Evolutionary conservation across 2,888 invertebrate genomes (phyloP).

Genomic region (Coelogynopora nodosa): DNA sequence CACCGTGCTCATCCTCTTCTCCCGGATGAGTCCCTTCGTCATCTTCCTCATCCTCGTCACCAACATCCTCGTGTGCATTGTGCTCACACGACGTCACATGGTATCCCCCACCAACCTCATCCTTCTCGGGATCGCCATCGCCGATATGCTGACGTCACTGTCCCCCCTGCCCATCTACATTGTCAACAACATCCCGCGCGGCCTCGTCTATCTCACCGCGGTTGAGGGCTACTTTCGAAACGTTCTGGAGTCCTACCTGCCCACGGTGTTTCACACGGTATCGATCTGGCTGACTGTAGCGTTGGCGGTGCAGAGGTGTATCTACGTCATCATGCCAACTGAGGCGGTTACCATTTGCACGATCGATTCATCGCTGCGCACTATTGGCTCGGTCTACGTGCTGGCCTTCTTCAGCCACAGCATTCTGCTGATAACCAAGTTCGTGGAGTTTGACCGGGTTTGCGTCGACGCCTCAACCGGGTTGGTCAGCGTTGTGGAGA

Average conservation of each 20-base stretch:
- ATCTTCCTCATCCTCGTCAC: constrained; percentile 81
- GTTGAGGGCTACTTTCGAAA: background rate
- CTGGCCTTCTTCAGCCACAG: background rate
- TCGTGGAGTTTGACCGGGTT: background rate
- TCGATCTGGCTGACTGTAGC: constrained; percentile 88
- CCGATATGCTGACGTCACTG: constrained; percentile 77
- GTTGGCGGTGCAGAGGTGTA: constrained; percentile 84
- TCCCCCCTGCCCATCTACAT: constrained; percentile 42
- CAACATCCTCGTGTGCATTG: constrained; percentile 83
- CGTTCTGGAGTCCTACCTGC: constrained; percentile 50
- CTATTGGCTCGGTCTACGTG: background rate
- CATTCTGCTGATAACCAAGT: constrained; percentile 56
- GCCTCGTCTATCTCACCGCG: background rate
- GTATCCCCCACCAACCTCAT: constrained; percentile 83
- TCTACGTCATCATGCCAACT: constrained; percentile 88
- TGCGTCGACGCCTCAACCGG: background rate
- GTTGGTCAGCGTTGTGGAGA: background rate
- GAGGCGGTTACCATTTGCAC: constrained; percentile 74
- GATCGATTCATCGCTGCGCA: constrained; percentile 59
- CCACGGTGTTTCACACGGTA: constrained; percentile 75
- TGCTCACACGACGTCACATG: constrained; percentile 84
- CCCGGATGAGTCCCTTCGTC: constrained; percentile 68
- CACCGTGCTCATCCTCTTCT: no score
- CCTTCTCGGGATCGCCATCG: constrained; percentile 88
- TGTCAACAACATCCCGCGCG: constrained; percentile 48